Conservation (phyloP, 2,888 invertebrate species). For the Drosophila formosana region DNA sequence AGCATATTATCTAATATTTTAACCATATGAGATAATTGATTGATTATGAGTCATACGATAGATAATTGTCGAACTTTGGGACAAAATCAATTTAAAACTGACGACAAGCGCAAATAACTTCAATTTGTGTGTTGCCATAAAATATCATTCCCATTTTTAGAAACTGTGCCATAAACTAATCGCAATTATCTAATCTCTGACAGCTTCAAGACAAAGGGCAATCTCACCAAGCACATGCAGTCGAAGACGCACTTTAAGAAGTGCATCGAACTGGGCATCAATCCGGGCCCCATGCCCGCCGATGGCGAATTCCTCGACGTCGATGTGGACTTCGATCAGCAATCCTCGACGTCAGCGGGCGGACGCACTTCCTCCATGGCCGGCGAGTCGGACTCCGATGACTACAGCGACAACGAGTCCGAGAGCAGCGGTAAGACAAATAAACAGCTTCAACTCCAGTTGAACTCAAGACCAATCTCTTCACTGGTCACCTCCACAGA, state of each 20-base stretch:
- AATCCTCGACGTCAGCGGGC: constrained; percentile 83
- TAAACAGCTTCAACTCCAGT: neutral
- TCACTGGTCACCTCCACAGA: constrained; percentile 84
- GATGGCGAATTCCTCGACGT: constrained; percentile 88
- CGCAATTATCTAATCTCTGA: constrained; percentile 51
- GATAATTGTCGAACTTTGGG: no score
- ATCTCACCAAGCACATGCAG: constrained; percentile 99
- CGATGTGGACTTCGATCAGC: constrained; percentile 85
- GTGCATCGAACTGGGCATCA: constrained; percentile 93
- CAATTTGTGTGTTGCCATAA: no score
- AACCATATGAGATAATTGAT: no score
- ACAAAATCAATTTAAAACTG: no score
- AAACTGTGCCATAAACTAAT: no score
- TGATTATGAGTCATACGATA: no score
- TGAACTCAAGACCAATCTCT: rapidly evolving
- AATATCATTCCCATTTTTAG: no score
- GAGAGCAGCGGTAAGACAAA: constrained; percentile 88
- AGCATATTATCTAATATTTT: no score
- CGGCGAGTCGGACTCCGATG: constrained; percentile 89
- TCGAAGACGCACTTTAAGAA: constrained; percentile 98
- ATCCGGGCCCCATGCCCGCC: constrained; percentile 90
- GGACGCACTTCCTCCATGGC: constrained; percentile 85
- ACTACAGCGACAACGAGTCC: constrained; percentile 88
- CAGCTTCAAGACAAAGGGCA: constrained; percentile 99
- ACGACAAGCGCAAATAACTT: no score